These are phyloP conservation scores for Glyphotaelius pellucidus DNA, from an alignment of 2,888 invertebrate genomes.

Conservation along the genomic window DNA sequence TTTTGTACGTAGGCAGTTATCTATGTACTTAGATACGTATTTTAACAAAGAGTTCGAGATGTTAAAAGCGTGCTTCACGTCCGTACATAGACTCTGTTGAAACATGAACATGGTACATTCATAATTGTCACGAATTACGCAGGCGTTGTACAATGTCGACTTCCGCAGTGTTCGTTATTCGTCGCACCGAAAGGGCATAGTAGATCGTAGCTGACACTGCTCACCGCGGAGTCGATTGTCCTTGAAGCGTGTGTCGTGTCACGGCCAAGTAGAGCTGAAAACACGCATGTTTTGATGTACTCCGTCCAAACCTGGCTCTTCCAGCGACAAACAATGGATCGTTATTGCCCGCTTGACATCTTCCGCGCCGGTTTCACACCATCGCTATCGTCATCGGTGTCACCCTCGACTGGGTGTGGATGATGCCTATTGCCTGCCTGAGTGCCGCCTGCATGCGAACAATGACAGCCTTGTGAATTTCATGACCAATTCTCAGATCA, in stretches of 20 bases:
- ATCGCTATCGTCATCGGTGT: constrained; percentile 13
- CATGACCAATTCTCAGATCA: constrained; percentile 6
- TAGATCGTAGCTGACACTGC: background rate
- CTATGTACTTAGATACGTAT: background rate
- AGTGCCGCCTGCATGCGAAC: background rate
- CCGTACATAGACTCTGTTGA: background rate
- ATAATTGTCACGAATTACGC: constrained; percentile 13
- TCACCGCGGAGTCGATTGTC: constrained; percentile 4
- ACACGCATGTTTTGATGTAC: background rate
- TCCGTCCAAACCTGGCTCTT: background rate
- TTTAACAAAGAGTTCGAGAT: background rate
- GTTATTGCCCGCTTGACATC: constrained; percentile 37
- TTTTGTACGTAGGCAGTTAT: background rate
- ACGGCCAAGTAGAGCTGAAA: constrained; percentile 24
- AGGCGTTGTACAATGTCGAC: constrained; percentile 20
- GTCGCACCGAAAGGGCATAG: constrained; percentile 32
- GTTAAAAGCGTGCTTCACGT: background rate
- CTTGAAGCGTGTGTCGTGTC: constrained; percentile 28
- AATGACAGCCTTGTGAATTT: constrained; percentile 13
- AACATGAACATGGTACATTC: background rate
- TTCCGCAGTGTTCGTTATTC: constrained; percentile 18
- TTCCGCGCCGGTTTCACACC: constrained; percentile 30
- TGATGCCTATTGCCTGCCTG: background rate
- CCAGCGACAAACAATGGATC: constrained; percentile 31
- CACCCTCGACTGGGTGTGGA: background rate